Conservation (phyloP, 2,113 vertebrate genomes). For the Perca fluviatilis region DNA sequence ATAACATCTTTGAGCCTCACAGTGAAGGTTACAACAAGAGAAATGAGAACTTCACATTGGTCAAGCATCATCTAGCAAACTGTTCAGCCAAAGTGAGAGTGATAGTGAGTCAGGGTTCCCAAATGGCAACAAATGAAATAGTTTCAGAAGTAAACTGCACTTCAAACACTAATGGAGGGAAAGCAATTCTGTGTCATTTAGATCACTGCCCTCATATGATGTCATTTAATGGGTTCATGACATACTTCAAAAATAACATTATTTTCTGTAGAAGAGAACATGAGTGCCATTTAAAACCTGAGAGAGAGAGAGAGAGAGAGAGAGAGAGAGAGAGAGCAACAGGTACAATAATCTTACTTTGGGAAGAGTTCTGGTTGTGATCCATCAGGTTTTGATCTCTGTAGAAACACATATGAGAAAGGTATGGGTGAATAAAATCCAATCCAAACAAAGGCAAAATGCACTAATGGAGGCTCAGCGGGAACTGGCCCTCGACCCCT, state of each 20-base stretch:
- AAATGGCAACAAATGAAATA: slow-evolving; percentile 44
- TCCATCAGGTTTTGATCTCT: slow-evolving; percentile 51
- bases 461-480: slow-evolving; percentile 36
- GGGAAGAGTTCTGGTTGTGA: slow-evolving; percentile 70
- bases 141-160: slow-evolving; percentile 42
- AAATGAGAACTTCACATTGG: slow-evolving; percentile 17
- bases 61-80: slow-evolving; percentile 46
- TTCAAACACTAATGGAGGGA: slow-evolving; percentile 55
- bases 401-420: slow-evolving; percentile 7
- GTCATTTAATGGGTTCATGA: slow-evolving; percentile 40
- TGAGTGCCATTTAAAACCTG: neutral
- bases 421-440: neutral
- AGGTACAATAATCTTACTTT: slow-evolving; percentile 56
- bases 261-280: slow-evolving; percentile 1
- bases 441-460: neutral
- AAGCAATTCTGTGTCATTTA: slow-evolving; percentile 36
- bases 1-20: neutral
- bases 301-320: neutral
- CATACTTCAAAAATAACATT: slow-evolving; percentile 52
- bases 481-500: slow-evolving; percentile 9
- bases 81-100: slow-evolving; percentile 42
- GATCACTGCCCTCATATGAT: slow-evolving; percentile 42
- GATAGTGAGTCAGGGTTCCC: slow-evolving; percentile 15
- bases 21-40: slow-evolving; percentile 12
- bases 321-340: slow-evolving; percentile 1